Percentiles rank a stretch among this genome's conserved stretches.
phyloP scores from a whole-genome alignment of 30 jellyfish, hydroid and myxozoan species.

The Turritopsis dohrnii region DNA sequence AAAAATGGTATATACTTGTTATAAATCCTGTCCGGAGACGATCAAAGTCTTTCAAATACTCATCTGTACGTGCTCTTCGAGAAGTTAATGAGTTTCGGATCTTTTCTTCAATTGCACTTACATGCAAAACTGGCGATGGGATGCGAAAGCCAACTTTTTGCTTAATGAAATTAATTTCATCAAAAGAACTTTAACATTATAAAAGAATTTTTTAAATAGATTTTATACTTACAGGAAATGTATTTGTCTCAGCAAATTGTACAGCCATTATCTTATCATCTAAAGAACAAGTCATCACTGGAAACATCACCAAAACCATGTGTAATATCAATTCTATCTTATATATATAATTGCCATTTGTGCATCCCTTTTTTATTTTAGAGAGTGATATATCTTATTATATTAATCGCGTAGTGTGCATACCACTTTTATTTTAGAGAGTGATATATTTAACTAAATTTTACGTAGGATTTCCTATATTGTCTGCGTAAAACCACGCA shows the following conservation, averaged over 20 bases:
- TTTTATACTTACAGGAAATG: background rate
- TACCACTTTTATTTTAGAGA: too few species aligned
- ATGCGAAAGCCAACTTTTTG: background rate
- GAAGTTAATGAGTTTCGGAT: constrained; percentile 56
- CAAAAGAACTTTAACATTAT: too few species aligned
- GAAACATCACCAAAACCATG: background rate
- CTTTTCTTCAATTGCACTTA: constrained; percentile 58
- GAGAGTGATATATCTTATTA: too few species aligned
- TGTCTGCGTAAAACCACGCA: too few species aligned
- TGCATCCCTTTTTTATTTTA: too few species aligned
- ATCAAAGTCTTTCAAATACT: constrained; percentile 91
- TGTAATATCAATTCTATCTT: background rate
- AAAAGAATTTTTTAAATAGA: too few species aligned
- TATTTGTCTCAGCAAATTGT: constrained; percentile 1
- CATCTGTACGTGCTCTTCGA: constrained; percentile 71
- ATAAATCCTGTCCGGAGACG: constrained; percentile 83
- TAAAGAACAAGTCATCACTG: background rate
- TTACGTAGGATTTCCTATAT: too few species aligned
- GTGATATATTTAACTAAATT: too few species aligned
- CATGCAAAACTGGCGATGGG: background rate
- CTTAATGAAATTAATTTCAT: background rate
- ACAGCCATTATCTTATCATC: background rate
- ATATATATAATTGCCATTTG: too few species aligned
- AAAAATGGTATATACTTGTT: constrained; percentile 63
- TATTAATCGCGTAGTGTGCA: too few species aligned